Base-by-base conservation (phyloP, 2,888 invertebrate species). In the Cataglyphis altisquamis region DNA sequence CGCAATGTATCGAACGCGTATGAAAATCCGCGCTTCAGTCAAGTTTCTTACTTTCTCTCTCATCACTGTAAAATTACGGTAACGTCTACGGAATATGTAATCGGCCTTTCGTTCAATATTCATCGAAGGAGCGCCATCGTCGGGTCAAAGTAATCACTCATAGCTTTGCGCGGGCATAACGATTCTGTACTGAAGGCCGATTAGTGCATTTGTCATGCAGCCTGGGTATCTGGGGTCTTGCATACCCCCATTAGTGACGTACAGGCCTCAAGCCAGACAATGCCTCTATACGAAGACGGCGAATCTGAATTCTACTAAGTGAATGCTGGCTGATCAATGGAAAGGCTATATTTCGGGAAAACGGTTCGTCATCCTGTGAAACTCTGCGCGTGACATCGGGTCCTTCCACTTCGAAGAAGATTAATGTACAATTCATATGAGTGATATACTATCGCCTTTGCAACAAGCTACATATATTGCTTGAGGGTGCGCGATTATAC, bases 191-290 rank as follows among this genome's bases (percentile, higher is more conserved):
- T 84, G 87, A 90, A 89, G 89, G 88, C 86, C 92, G 90, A 92
- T 93, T 90, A 90, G 90, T 91, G 90, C 90, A 91, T 92, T 92
- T 92, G 92, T 92, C 93, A 93, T 92, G 89, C 89, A 87, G 78
- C 82, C 87, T 80, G 87, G 85, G 89, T 89, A 87, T 87, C 90
- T 87, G 84, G 88, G 78, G 82, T 84, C 83, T 85, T 87, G 88
- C 87, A 81, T 86, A 86, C 64, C 83, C 78, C 86, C 85, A 90
- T 91, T 91, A 91, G 88, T 86, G 91, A 88, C 86, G 84, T 87
- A 86, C 72, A 62, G 84, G 52, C 62, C 64, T 83, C 80, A 73
- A 77, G 72, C 62, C 74, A 81, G 87, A 89, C 91, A 92, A 92
- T 91, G 83, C 82, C 77, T 74, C 88, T 84, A 84, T 87, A 89